Base-by-base conservation (phyloP, 2,888 invertebrate species). In the Apodemia duryi region DNA sequence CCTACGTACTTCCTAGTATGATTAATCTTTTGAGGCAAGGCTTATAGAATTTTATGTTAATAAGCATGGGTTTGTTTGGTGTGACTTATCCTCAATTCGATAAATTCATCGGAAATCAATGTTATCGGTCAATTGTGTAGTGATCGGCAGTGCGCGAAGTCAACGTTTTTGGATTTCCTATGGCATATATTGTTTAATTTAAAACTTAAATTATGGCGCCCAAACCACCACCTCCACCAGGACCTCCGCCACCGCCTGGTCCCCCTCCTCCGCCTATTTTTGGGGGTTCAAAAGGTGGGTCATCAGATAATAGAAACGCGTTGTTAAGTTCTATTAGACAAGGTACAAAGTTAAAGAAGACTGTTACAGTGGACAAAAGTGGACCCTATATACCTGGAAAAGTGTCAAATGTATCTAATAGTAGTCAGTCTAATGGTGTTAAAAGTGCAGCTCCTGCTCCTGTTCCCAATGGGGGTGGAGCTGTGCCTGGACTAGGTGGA, bases 341-440 rank as follows among this genome's bases (percentile, higher is more conserved):
- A 82, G 98, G 98, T 66, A 88, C 95, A 64, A 94, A 94, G 76
- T 88, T 98, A 72, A 97, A 96, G 84, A 98, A 97, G 88, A 93
- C 97, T 65, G 95, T 95, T 0, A 98, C 98, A n/a, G 95, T 96
- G 76, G 98, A 98, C 82, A 96, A 97, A 86, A 98, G 98, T 93
- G 95, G 94, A 64, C 98, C 98, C 0, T 83, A 93, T 63, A 89
- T 97, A 72, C 91, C 94, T 74, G 96, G 97, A 86, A 93, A 93
- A 84, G 87, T 80, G 70, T 74, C 86, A 70, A 81, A 80, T 78
- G 78, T 73, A 32, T 69, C 80, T n/a, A 76, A 75, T 70, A 77
- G 80, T 75, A 75, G 82, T 1, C 77, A 83, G 63, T 86, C 87
- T 2, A 88, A 85, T 75, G 83, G 85, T 38, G 75, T 80, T 2